Evolutionary conservation across 2,888 invertebrate genomes (phyloP), one percentile per base, ranked within the genome.

Genomic region (Hydrotaea cyrtoneurina): DNA sequence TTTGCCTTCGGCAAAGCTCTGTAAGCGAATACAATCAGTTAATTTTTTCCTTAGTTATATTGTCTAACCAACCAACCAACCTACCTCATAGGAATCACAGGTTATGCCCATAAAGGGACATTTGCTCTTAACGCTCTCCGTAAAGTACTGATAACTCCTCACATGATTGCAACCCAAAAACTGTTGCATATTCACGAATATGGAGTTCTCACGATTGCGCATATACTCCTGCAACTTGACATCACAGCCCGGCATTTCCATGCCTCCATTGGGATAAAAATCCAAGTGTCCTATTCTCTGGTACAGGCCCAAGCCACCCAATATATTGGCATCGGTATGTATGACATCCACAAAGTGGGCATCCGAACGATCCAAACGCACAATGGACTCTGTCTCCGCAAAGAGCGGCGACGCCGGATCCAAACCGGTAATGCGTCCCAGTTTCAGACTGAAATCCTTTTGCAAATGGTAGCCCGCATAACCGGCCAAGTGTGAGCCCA

Each of bases 391-490:
- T 0, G 97, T 96, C 88, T 96, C 95, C 82, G 95, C 95, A 93
- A 98, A 98, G 90, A 97, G 96, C 0, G 98, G 98, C 85, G 97
- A 97, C 0, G 98, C 98, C 0, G 98, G 98, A 93, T 98, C 98
- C 88, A 98, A 90, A 0, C 97, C 97, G 0, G 96, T 96, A 75
- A 98, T 97, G 74, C 97, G 93, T 5, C 96, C 97, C 10, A 97
- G 89, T 86, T 94, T 95, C 36, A 96, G 90, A 62, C 94, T 94
- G 89, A 95, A 96, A 89, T 94, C 94, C 90, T 93, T 94, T 92
- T 95, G 95, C 85, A 97, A 91, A 26, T 95, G 94, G 87, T 95
- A 95, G 0, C 98, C 98, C n/a, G 96, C 94, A 90, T 97, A 97
- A 1, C 97, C 97, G 15, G 95, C 95, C 39, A 97, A 93, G 92